Evolutionary conservation across 2,113 vertebrate genomes (phyloP).

Genomic region (Alaudala cheleensis): DNA sequence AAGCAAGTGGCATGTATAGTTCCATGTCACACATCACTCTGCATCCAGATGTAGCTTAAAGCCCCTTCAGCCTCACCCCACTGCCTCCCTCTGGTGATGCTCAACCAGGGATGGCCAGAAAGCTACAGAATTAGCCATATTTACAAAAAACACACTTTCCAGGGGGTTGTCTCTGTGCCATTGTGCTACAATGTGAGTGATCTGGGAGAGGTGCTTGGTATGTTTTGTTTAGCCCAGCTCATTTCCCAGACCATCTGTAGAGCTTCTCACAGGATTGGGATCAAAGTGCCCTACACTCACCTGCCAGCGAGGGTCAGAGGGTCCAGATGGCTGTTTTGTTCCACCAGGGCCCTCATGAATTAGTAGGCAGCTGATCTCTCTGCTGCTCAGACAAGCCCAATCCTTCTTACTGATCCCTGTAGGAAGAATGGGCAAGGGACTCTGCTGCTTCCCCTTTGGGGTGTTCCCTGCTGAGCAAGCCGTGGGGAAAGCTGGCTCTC

Average conservation of each 20-base stretch:
- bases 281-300: neutral
- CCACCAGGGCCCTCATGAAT: neutral
- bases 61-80: neutral
- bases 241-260: neutral
- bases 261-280: neutral
- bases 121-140: neutral
- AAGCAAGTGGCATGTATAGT: neutral
- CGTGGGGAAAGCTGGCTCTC: rapidly evolving
- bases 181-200: neutral
- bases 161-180: neutral
- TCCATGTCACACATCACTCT: neutral
- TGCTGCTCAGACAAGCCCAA: neutral
- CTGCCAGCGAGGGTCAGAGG: neutral
- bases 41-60: neutral
- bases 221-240: neutral
- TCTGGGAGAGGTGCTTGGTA: neutral
- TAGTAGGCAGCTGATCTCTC: neutral
- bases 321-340: neutral
- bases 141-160: neutral
- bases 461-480: neutral
- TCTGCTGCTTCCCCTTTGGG: neutral
- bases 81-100: neutral
- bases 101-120: neutral
- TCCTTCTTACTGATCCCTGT: neutral
- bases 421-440: neutral